A percentile compares a stretch with the other conserved stretches of the same genome.
These are phyloP conservation scores for Tetropium fuscum DNA, from an alignment of 2,888 invertebrate genomes.

Conservation along the genomic window DNA sequence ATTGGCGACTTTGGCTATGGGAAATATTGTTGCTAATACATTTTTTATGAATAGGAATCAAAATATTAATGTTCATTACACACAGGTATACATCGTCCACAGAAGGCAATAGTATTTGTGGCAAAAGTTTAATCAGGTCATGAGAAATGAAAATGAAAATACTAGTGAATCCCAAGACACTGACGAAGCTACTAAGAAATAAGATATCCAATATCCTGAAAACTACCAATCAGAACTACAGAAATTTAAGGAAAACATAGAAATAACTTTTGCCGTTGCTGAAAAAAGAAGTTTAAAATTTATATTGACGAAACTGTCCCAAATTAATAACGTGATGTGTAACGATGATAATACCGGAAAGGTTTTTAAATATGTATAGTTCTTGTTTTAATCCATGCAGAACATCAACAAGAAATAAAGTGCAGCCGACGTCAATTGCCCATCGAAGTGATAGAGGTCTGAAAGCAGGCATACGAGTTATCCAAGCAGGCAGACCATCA, in stretches of 20 bases:
- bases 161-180: background rate
- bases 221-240: constrained; percentile 1
- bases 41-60: no score
- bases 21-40: no score
- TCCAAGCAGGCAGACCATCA: constrained; percentile 12
- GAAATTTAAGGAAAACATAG: constrained; percentile 1
- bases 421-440: constrained; percentile 27
- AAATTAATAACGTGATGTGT: constrained; percentile 4
- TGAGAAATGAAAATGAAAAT: constrained; percentile 2
- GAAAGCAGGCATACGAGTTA: constrained; percentile 20
- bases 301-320: constrained; percentile 1
- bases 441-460: constrained; percentile 17
- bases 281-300: constrained; percentile 3
- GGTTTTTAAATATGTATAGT: constrained; percentile 4
- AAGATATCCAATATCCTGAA: background rate
- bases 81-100: background rate
- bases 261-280: background rate
- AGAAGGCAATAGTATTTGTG: background rate
- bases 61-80: no score
- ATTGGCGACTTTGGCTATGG: no score
- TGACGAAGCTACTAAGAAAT: background rate
- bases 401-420: constrained; percentile 16
- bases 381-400: constrained; percentile 2
- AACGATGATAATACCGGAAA: background rate
- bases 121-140: background rate